A percentile compares a stretch with the other conserved stretches of the same genome.
phyloP scores from a whole-genome alignment of 1,140 invertebrate species.

The Arion vulgaris region DNA sequence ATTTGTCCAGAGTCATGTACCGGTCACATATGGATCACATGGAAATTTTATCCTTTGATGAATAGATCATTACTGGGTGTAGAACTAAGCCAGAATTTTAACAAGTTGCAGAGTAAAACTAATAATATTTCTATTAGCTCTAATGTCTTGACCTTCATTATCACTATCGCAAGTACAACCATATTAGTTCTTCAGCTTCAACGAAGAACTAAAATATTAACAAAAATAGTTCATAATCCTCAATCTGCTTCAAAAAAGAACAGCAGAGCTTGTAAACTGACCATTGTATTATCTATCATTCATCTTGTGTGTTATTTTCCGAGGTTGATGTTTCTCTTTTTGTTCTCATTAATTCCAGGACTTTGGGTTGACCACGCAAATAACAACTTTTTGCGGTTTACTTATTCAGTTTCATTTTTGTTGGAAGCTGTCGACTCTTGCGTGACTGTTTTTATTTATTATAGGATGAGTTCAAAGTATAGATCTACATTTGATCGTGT shows the following conservation, averaged over 20 bases:
- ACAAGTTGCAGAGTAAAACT: background rate
- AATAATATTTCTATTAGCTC: background rate
- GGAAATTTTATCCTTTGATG: background rate
- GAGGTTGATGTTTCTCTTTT: background rate
- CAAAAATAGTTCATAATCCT: background rate
- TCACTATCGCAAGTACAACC: background rate
- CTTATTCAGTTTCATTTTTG: background rate
- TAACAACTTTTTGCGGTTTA: background rate
- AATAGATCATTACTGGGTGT: background rate
- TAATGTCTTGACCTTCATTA: background rate
- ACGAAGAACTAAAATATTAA: background rate
- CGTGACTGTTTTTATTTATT: background rate
- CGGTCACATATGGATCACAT: background rate
- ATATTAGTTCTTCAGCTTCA: background rate
- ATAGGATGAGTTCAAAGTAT: constrained; percentile 12
- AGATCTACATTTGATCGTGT: background rate
- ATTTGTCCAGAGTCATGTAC: background rate
- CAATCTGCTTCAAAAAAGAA: background rate
- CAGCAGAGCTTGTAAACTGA: background rate
- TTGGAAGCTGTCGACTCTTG: background rate
- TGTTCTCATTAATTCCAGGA: background rate
- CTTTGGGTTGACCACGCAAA: background rate
- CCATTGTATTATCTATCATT: background rate
- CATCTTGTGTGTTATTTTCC: background rate
- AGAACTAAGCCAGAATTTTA: background rate